A percentile compares a stretch with the other conserved stretches of the same genome.
Conservation (phyloP, 2,113 vertebrate species). For the Varanus komodoensis region DNA sequence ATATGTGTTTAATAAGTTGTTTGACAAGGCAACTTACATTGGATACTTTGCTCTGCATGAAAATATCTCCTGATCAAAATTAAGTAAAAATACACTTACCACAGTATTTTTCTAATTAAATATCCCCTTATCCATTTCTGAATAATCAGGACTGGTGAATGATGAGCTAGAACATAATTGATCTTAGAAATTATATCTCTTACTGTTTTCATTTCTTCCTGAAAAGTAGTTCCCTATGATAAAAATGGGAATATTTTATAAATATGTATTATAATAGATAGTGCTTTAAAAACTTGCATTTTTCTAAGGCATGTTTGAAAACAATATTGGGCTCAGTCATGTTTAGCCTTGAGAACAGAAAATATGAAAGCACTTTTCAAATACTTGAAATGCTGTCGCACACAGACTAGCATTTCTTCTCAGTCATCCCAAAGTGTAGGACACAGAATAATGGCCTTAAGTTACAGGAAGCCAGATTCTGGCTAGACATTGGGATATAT, state of each 20-base stretch:
- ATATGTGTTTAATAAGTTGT: neutral
- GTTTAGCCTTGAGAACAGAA: too few species aligned
- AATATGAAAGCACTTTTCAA: too few species aligned
- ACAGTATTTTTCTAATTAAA: conserved; percentile 72
- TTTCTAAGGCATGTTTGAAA: conserved; percentile 13
- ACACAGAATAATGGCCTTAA: too few species aligned
- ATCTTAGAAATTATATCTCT: conserved; percentile 72
- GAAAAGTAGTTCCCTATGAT: conserved; percentile 69
- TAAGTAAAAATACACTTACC: conserved; percentile 68
- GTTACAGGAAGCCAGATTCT: too few species aligned
- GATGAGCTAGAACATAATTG: conserved; percentile 74
- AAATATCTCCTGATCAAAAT: conserved; percentile 34
- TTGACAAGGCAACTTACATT: conserved; percentile 13
- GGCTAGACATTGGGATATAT: too few species aligned
- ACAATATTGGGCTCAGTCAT: neutral
- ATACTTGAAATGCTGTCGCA: too few species aligned
- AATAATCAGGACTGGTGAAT: conserved; percentile 79
- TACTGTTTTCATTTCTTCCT: conserved; percentile 67
- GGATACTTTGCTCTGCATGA: neutral
- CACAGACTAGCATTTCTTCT: too few species aligned
- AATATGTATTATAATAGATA: neutral
- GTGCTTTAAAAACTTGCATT: neutral
- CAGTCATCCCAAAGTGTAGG: too few species aligned
- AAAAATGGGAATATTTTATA: conserved; percentile 27
- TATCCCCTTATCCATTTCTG: conserved; percentile 81